Evolutionary conservation across 2,113 vertebrate genomes (phyloP).

Genomic region (Pangasianodon hypophthalmus): DNA sequence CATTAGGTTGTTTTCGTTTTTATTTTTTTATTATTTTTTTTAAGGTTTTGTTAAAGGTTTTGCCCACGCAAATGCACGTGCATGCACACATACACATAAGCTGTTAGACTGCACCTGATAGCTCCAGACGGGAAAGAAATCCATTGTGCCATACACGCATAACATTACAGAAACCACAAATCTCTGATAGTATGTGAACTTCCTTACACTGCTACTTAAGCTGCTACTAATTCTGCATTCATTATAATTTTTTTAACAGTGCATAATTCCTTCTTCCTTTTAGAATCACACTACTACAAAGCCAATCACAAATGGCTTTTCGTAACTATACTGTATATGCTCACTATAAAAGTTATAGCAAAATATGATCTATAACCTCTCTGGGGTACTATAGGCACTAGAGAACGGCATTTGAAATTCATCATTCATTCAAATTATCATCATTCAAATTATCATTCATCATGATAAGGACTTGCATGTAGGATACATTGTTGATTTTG

Average conservation of each 20-base stretch:
- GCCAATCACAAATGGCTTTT: not conserved
- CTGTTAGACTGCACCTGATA: not conserved
- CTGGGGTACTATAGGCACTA: not conserved
- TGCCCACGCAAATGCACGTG: no score
- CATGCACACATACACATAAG: no score
- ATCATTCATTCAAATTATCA: no score
- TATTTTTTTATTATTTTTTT: not conserved
- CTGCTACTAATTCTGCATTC: not conserved
- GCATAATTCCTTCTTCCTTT: not conserved
- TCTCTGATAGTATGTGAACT: not conserved
- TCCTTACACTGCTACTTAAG: not conserved
- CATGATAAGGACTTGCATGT: no score
- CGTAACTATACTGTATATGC: not conserved
- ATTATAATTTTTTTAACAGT: not conserved
- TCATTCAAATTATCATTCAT: no score
- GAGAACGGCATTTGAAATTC: not conserved
- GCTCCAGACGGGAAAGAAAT: not conserved
- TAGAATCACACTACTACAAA: not conserved
- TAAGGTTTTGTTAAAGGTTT: no score
- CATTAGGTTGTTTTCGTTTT: not conserved
- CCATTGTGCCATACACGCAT: not conserved
- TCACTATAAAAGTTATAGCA: not conserved
- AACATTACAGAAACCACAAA: not conserved
- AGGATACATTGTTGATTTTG: not conserved
- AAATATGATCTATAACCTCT: not conserved